A percentile compares a stretch with the other conserved stretches of the same genome.
Evolutionary conservation across 2,113 vertebrate species (phyloP).

Genomic region (Petaurus breviceps): DNA sequence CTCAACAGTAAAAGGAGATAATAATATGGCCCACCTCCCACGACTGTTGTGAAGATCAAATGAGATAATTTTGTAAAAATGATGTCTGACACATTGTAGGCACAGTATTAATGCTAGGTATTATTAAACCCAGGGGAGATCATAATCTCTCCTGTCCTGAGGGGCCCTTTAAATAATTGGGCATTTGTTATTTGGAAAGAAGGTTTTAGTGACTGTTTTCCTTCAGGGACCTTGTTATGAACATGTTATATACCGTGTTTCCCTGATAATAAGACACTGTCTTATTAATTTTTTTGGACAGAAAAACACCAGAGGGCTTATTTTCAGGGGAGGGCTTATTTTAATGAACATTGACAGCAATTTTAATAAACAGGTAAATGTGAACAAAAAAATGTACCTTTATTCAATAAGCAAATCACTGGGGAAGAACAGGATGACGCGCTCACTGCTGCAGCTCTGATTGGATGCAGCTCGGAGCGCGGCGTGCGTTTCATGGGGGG

Average conservation of each 20-base stretch:
- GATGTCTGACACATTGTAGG: neutral
- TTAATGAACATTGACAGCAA: too few species aligned
- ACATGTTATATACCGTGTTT: slow-evolving; percentile 14
- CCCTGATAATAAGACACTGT: too few species aligned
- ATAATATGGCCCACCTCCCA: neutral
- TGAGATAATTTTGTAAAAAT: neutral
- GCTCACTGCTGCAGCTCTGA: too few species aligned
- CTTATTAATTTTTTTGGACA: too few species aligned
- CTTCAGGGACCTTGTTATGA: slow-evolving; percentile 24
- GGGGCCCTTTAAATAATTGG: neutral
- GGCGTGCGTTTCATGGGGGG: too few species aligned
- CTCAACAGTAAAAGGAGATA: neutral
- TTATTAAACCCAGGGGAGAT: neutral
- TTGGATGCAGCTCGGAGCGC: too few species aligned
- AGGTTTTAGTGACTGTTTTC: neutral
- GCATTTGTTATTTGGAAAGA: slow-evolving; percentile 31
- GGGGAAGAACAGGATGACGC: too few species aligned
- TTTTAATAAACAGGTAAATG: too few species aligned
- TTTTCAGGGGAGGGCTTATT: too few species aligned
- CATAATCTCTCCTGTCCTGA: neutral
- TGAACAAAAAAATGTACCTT: too few species aligned
- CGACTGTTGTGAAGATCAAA: neutral
- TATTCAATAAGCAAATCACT: too few species aligned
- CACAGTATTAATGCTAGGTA: neutral
- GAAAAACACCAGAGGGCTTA: too few species aligned